phyloP scores from a whole-genome alignment of 1,140 invertebrate species.

The Drosophila arawakana region DNA sequence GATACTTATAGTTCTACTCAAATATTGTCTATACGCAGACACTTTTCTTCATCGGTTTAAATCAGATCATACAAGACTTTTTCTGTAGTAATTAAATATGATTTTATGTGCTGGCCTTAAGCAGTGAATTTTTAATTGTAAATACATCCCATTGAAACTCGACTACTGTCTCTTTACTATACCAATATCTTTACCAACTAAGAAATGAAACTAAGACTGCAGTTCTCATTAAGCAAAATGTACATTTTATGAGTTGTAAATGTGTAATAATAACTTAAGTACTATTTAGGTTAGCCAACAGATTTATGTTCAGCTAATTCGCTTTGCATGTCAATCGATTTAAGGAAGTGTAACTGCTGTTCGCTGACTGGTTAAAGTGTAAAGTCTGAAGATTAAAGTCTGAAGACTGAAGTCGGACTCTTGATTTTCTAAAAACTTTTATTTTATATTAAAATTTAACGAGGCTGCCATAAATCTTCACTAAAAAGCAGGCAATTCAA shows the following conservation, averaged over 20 bases:
- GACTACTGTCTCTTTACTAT: background rate
- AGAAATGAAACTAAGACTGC: background rate
- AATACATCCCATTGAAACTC: background rate
- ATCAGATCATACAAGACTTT: constrained; percentile 1
- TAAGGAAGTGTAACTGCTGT: constrained; percentile 3
- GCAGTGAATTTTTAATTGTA: background rate
- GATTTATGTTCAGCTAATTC: constrained; percentile 73
- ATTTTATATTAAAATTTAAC: constrained; percentile 84
- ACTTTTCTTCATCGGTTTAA: background rate
- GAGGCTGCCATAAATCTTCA: constrained; percentile 82
- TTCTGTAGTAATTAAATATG: constrained; percentile 1
- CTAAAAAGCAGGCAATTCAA: constrained; percentile 83
- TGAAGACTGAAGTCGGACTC: constrained; percentile 2
- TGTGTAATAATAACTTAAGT: constrained; percentile 59
- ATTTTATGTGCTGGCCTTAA: background rate
- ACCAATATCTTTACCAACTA: too few species aligned
- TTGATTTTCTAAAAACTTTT: constrained; percentile 58
- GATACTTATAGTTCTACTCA: background rate
- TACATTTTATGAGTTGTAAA: constrained; percentile 55
- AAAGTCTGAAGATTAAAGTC: background rate
- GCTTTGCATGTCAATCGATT: constrained; percentile 76
- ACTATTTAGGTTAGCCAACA: background rate
- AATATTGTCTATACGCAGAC: background rate
- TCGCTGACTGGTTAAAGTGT: background rate
- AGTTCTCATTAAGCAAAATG: background rate